Base-by-base conservation (phyloP, 2,888 invertebrate species). In the Polia nebulosa region DNA sequence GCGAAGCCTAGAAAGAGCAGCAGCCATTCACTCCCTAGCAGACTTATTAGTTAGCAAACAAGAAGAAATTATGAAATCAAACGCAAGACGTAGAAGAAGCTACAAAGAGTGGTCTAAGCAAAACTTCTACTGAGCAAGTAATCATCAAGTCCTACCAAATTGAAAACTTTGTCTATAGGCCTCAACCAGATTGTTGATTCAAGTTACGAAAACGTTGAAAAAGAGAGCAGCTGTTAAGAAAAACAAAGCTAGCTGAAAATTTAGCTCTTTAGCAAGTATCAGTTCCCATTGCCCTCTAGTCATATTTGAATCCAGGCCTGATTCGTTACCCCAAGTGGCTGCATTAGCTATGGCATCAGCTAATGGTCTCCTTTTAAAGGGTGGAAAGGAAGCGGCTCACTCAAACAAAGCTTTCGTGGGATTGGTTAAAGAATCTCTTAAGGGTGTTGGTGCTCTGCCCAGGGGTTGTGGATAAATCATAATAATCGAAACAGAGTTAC, bases 221-320 rank as follows among this genome's bases (percentile, higher is more conserved):
- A n/a, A n/a, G n/a, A n/a, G n/a, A n/a, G n/a, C n/a, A n/a, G n/a
- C n/a, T n/a, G n/a, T n/a, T n/a, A n/a, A n/a, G n/a, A n/a, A n/a
- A n/a, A n/a, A n/a, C n/a, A n/a, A n/a, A n/a, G n/a, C n/a, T n/a
- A n/a, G n/a, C n/a, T n/a, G n/a, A n/a, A n/a, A n/a, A n/a, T n/a
- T n/a, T n/a, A n/a, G n/a, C n/a, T n/a, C n/a, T n/a, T n/a, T n/a
- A n/a, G n/a, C n/a, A n/a, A 96, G 97, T 99, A 39, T 99, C 99
- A 0, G 99, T 99, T 0, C 99, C 99, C 0, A 99, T 99, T 85
- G 99, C 0, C 95, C 99, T 7, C 95, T 99, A 86, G 99, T 99
- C 45, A 99, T 99, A 86, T 99, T 99, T 91, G 99, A 99, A 94
- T 99, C 99, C 0, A 96, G 99, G 64, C 99, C 99, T 8, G 99